Conservation (phyloP, 2,888 invertebrate genomes). For the Macrosoma leucophasiata region DNA sequence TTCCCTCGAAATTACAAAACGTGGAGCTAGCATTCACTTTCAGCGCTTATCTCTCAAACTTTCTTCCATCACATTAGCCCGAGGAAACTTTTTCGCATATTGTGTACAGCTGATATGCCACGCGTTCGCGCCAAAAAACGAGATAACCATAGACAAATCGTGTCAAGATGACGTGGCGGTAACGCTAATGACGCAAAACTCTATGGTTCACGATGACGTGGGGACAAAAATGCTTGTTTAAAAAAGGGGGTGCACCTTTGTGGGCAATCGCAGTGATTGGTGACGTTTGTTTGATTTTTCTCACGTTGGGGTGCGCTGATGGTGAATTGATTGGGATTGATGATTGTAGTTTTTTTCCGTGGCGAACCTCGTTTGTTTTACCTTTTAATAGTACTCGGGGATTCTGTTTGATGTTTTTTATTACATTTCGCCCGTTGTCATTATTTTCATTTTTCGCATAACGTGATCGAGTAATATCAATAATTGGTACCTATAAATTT, state of each 20-base stretch:
- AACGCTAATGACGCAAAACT: conserved; percentile 68
- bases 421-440: no score
- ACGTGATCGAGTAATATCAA: no score
- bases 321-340: conserved; percentile 67
- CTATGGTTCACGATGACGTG: conserved; percentile 52
- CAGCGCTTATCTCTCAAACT: conserved; percentile 59
- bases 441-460: no score
- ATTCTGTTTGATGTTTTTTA: no score
- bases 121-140: conserved; percentile 54
- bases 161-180: conserved; percentile 57
- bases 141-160: conserved; percentile 74
- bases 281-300: conserved; percentile 62
- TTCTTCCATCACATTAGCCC: conserved; percentile 67
- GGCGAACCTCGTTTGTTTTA: no score
- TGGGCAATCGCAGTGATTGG: conserved; percentile 51
- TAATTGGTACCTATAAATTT: no score
- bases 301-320: conserved; percentile 55
- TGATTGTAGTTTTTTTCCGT: conserved; percentile 47
- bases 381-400: no score
- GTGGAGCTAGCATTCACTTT: conserved; percentile 53
- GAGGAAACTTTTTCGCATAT: conserved; percentile 64
- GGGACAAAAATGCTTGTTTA: conserved; percentile 50
- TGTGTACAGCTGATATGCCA: conserved; percentile 52
- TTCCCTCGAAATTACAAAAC: conserved; percentile 21
- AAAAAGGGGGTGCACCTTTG: conserved; percentile 51